Base-by-base conservation (phyloP, 2,797 vertebrate genomes). In the Acanthurus lineatus region DNA sequence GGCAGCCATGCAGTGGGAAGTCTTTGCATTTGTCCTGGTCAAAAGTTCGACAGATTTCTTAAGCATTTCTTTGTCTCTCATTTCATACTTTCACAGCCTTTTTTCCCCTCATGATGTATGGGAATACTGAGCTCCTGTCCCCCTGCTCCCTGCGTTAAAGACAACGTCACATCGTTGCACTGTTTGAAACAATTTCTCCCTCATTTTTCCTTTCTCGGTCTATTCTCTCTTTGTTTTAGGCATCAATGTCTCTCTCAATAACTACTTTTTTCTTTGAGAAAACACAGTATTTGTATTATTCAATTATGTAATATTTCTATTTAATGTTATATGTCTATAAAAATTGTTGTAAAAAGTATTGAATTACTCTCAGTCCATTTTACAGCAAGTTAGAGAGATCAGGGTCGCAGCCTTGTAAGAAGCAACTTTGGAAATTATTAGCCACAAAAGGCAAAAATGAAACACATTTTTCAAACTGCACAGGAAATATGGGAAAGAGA, bases 21-120 rank as follows among this genome's bases (percentile, higher is more conserved):
- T 58, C 25, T 48, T 65, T 19, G 61, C n/a, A 53, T 78, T 69
- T 57, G 19, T 72, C 48, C 67, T 75, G 69, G 58, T 74, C 28
- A 54, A 45, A 19, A 56, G 56, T 75, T 77, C 17, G 4, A 69
- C 45, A 17, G 25, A 72, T 67, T 63, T 77, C 45, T 73, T 6
- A 19, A 59, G 59, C 20, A 49, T 59, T 52, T 57, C 42, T 69
- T 60, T 62, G 45, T 68, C 64, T 67, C 40, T 69, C 15, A 25
- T 44, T 57, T 12, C 6, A 54, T 17, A 15, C 28, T 79, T 62
- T 71, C 15, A 62, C 1, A 59, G 28, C 17, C 3, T 48, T 60
- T 48, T 20, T 51, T 28, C 20, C 12, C 83, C 5, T 84, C 5
- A 25, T 65, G 38, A 25, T 49, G 44, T 15, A n/a, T 12, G 17